Percentiles rank a stretch among this genome's conserved stretches.
These are phyloP conservation scores for Psephotus haematonotus DNA, from an alignment of 2,113 vertebrate genomes.

Conservation along the genomic window DNA sequence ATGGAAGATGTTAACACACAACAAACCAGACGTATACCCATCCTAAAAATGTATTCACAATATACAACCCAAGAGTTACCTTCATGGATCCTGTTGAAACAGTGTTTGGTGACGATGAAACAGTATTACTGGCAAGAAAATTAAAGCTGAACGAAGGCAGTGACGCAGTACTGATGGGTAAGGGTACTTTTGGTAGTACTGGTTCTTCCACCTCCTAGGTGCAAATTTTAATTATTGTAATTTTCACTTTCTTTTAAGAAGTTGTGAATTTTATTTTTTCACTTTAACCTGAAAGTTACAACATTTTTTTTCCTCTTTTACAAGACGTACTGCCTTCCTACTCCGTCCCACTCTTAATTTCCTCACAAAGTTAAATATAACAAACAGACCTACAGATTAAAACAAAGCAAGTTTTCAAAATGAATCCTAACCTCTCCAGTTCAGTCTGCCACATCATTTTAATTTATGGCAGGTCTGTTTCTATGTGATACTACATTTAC, in stretches of 20 bases:
- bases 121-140: constrained; percentile 66
- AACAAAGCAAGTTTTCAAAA: not conserved
- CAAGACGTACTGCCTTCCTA: not conserved
- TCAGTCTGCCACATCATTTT: not conserved
- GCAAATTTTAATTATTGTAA: not conserved
- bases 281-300: not conserved
- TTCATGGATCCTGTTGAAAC: constrained; percentile 67
- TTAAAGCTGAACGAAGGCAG: constrained; percentile 89
- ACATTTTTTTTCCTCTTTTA: not conserved
- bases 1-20: not conserved
- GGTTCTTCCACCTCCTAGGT: constrained; percentile 80
- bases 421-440: not conserved
- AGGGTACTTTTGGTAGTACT: constrained; percentile 83
- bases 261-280: not conserved
- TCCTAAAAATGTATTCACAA: not conserved
- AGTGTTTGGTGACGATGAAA: constrained; percentile 51
- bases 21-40: not conserved
- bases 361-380: not conserved
- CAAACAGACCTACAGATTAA: not conserved
- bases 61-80: constrained; percentile 31
- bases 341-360: not conserved
- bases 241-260: not conserved
- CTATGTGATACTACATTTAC: rapidly evolving
- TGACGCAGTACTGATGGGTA: constrained; percentile 84
- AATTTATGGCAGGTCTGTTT: not conserved